A percentile compares a stretch with the other conserved stretches of the same genome.
Evolutionary conservation across 2,888 invertebrate genomes (phyloP).

Genomic region (Zeuzera pyrina): DNA sequence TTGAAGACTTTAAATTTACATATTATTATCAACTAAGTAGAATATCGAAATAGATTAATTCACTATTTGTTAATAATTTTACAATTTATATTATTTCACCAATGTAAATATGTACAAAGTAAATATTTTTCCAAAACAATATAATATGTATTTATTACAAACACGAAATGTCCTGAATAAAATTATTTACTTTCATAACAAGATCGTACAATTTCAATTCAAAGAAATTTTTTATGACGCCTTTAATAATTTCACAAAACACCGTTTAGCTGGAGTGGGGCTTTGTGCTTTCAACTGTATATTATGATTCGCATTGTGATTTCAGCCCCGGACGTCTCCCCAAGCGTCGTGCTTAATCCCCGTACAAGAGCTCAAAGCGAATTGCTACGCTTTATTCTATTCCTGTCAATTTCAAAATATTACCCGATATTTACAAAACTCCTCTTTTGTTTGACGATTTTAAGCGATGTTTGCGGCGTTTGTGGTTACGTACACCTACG

Average conservation of each 20-base stretch:
- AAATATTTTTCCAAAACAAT: conserved; percentile 52
- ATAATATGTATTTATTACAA: background rate
- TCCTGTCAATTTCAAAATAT: conserved; percentile 11
- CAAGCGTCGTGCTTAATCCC: conserved; percentile 25
- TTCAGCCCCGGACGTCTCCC: conserved; percentile 19
- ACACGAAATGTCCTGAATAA: no score
- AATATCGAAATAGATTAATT: background rate
- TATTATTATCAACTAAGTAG: no score
- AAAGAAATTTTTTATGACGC: no score
- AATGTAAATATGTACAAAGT: conserved; percentile 46
- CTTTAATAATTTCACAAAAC: no score
- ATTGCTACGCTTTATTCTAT: conserved; percentile 25
- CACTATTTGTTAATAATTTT: background rate
- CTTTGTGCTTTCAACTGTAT: conserved; percentile 31
- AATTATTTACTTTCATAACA: no score
- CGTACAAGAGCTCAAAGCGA: conserved; percentile 25
- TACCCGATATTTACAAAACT: background rate
- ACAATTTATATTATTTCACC: no score
- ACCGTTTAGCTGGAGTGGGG: conserved; percentile 24
- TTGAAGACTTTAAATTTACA: no score
- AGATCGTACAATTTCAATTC: no score
- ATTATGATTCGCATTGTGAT: conserved; percentile 31
- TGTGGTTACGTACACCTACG: no score
- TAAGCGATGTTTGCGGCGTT: no score
- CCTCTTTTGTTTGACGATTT: no score